Base-by-base conservation (phyloP, 1,140 invertebrate genomes). In the Ganaspis sp. region DNA sequence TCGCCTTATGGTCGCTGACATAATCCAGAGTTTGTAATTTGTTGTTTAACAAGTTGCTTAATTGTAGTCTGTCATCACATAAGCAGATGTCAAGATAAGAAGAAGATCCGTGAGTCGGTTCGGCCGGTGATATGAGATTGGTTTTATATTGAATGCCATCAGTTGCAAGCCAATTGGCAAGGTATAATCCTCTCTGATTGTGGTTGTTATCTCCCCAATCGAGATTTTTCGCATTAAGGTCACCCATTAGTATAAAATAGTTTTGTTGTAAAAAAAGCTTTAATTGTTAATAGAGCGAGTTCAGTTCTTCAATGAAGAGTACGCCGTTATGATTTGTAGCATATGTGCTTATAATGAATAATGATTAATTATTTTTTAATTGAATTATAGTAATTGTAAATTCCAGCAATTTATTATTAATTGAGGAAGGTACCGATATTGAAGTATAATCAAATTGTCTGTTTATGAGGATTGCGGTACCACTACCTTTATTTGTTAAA, bases 1-100 rank as follows among this genome's bases (percentile, higher is more conserved):
- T 34, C 8, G 71, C 72, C 1, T 71, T 69, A 11, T 79, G 74
- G 19, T 79, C 72, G 37, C 74, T 79, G 9, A 76, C 71, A 12
- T 70, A 21, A 4, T 72, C 19, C 3, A 72, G 6, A 0, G 72
- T 38, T 15, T 34, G 42, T 23, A 80, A 29, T 64, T 40, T 72
- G 4, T 11, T 15, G 11, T 72, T 23, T 1, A 34, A 70, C 0
- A 73, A 5, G 17, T 75, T 72, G 0, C 12, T 45, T 9, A 74
- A 42, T 11, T 58, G 21, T 11, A 77, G 0, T 49, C 71, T 70
- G 5, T 38, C 15, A 23, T 75, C 75, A 6, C 42, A 6, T 4
- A 77, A 15, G 49, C 75, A 70, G 0, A 75, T 8, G 49, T 75
- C 58, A 9, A 75, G 0, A 11, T 12, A 75, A 0, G 75, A 75